These are phyloP conservation scores for Sweltsa coloradensis DNA, from an alignment of 1,140 invertebrate species.

Conservation along the genomic window DNA sequence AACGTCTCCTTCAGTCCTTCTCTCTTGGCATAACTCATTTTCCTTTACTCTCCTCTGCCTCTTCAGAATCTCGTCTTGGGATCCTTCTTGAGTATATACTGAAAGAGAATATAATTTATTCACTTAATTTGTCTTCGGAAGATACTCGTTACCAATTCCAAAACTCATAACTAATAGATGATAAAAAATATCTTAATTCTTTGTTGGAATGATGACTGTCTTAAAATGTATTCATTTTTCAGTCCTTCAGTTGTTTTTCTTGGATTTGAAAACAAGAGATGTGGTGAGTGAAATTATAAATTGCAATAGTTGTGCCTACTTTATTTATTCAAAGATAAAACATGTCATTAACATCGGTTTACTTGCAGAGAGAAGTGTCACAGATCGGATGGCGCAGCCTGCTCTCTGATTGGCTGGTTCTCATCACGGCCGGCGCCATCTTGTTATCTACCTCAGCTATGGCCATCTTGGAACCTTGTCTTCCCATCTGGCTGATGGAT, in stretches of 20 bases:
- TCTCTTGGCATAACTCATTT: no score
- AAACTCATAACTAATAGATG: no score
- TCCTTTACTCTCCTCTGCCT: no score
- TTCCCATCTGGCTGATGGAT: slow-evolving; percentile 69
- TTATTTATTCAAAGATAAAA: no score
- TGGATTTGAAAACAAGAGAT: slow-evolving; percentile 17
- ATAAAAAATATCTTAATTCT: background rate
- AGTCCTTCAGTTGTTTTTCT: slow-evolving; percentile 21
- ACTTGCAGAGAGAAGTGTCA: background rate
- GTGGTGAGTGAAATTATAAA: slow-evolving; percentile 9
- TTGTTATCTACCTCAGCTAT: slow-evolving; percentile 63
- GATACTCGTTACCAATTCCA: no score
- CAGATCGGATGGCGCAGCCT: slow-evolving; percentile 36
- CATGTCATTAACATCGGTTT: no score
- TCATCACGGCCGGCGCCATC: slow-evolving; percentile 51
- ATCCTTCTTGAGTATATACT: no score
- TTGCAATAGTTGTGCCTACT: no score
- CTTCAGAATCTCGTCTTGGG: no score
- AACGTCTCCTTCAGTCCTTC: no score
- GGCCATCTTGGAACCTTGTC: slow-evolving; percentile 66
- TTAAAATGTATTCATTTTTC: slow-evolving; percentile 8
- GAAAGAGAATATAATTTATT: no score
- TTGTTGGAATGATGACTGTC: background rate
- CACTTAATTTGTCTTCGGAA: no score
- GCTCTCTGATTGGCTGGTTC: slow-evolving; percentile 41